These are phyloP conservation scores for Zaprionus africanus DNA, from an alignment of 1,140 invertebrate species.

Conservation along the genomic window DNA sequence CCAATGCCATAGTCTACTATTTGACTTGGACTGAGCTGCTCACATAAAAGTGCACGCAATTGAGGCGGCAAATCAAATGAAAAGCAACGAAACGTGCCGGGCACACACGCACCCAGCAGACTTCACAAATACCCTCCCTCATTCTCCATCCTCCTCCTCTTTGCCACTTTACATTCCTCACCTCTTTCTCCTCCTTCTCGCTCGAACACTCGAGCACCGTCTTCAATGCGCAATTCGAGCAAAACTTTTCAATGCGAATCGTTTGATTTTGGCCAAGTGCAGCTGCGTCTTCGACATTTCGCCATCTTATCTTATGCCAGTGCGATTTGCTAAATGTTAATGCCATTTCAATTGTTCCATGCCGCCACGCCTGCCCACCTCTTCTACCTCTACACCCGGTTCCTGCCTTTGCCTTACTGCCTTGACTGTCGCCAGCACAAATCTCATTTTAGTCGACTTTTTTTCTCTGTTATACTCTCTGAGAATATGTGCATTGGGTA, in stretches of 20 bases:
- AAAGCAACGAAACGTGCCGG: slow-evolving; percentile 73
- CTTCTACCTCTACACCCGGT: neutral
- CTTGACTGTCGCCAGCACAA: slow-evolving; percentile 52
- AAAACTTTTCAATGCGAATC: slow-evolving; percentile 63
- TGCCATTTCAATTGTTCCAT: slow-evolving; percentile 76
- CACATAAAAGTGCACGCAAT: slow-evolving; percentile 76
- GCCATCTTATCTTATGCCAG: slow-evolving; percentile 64
- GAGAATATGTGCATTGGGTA: neutral
- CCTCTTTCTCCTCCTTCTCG: neutral
- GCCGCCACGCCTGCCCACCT: neutral
- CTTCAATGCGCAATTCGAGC: slow-evolving; percentile 52
- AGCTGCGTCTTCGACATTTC: slow-evolving; percentile 73
- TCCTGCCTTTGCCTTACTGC: slow-evolving; percentile 4
- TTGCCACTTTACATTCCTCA: slow-evolving; percentile 3
- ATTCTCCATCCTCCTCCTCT: neutral
- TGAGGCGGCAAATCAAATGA: slow-evolving; percentile 81
- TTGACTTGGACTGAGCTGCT: slow-evolving; percentile 64
- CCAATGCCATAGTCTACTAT: slow-evolving; percentile 57
- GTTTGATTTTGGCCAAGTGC: slow-evolving; percentile 78
- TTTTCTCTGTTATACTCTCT: slow-evolving; percentile 13
- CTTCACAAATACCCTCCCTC: slow-evolving; percentile 5
- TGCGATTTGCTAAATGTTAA: slow-evolving; percentile 81
- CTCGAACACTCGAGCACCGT: neutral
- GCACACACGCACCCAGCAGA: slow-evolving; percentile 41
- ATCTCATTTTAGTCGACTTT: slow-evolving; percentile 48